A percentile compares a stretch with the other conserved stretches of the same genome.
Evolutionary conservation across 2,797 vertebrate genomes (phyloP).

Genomic region (Merluccius polli): DNA sequence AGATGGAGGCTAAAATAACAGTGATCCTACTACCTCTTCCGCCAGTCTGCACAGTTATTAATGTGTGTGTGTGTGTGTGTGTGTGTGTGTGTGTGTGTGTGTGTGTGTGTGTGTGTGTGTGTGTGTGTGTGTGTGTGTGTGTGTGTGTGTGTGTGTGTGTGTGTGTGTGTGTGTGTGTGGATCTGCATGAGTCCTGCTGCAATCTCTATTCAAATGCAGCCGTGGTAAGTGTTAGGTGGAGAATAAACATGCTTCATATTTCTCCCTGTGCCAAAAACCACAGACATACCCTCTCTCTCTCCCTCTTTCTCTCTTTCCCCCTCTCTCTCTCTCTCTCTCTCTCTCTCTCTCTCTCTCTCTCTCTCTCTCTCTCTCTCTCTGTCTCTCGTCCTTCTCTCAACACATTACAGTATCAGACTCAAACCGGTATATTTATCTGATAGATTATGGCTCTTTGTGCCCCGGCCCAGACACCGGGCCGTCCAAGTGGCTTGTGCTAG

Average conservation of each 20-base stretch:
- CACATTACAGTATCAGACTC: constrained; percentile 26
- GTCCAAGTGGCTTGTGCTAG: too few species aligned
- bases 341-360: too few species aligned
- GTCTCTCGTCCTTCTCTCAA: too few species aligned
- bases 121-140: constrained; percentile 2
- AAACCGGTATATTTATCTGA: constrained; percentile 43
- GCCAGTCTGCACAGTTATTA: neutral
- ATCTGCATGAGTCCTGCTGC: neutral
- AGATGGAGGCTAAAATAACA: neutral
- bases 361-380: neutral
- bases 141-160: constrained; percentile 5
- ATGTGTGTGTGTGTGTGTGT: too few species aligned
- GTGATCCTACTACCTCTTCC: neutral
- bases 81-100: too few species aligned
- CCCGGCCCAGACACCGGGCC: constrained; percentile 15
- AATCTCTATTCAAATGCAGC: neutral
- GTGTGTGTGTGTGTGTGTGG: neutral
- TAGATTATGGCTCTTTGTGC: constrained; percentile 31
- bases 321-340: neutral
- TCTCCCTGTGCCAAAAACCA: neutral
- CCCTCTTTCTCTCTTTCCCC: too few species aligned
- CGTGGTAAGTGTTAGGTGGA: neutral
- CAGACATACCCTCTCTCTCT: constrained; percentile 11
- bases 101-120: constrained; percentile 5
- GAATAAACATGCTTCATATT: neutral